phyloP scores from a whole-genome alignment of 1,140 invertebrate species.

The Cecropterus lyciades region DNA sequence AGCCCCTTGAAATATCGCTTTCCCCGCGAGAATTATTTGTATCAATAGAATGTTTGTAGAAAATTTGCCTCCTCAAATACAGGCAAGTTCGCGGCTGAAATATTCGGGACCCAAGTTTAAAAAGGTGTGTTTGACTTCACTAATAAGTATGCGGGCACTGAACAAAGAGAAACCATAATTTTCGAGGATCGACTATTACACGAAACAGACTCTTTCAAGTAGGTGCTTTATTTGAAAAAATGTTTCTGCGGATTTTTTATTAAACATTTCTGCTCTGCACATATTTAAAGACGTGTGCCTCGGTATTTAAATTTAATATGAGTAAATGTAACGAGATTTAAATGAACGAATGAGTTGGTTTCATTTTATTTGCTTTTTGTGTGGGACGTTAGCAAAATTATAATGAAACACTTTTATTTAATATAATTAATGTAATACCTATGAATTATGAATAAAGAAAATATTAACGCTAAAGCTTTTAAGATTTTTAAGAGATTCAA shows the following conservation, averaged over 20 bases:
- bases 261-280: slow-evolving; percentile 14
- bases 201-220: slow-evolving; percentile 43
- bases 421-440: too few relatives aligned
- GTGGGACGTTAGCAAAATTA: too few relatives aligned
- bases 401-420: too few relatives aligned
- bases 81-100: slow-evolving; percentile 57
- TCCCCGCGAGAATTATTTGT: slow-evolving; percentile 71
- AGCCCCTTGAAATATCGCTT: slow-evolving; percentile 74
- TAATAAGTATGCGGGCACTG: slow-evolving; percentile 72
- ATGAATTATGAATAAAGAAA: too few relatives aligned
- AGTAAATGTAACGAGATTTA: slow-evolving; percentile 2
- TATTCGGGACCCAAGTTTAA: slow-evolving; percentile 62
- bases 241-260: slow-evolving; percentile 6
- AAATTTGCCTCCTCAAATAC: slow-evolving; percentile 71
- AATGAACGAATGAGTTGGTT: slow-evolving; percentile 2
- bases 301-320: slow-evolving; percentile 11
- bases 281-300: background rate
- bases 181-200: slow-evolving; percentile 46
- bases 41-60: slow-evolving; percentile 77
- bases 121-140: slow-evolving; percentile 81
- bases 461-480: too few relatives aligned
- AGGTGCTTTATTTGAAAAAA: slow-evolving; percentile 21
- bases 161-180: slow-evolving; percentile 50
- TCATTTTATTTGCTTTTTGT: background rate
- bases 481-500: too few relatives aligned